Evolutionary conservation across 2,888 invertebrate genomes (phyloP).

Genomic region (Cephus spinipes): DNA sequence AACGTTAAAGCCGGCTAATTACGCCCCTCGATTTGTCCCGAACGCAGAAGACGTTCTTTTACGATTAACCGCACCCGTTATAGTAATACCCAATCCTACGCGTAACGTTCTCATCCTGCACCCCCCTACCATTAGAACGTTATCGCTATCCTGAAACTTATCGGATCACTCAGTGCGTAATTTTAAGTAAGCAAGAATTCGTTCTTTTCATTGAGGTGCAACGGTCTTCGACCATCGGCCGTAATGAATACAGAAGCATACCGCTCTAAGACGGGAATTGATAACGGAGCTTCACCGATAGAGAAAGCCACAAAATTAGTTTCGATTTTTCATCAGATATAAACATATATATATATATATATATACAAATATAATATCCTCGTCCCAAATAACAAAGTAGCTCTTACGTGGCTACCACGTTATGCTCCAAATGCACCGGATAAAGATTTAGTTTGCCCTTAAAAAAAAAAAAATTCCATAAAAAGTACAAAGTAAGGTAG

Average conservation of each 20-base stretch:
- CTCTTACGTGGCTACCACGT: not conserved
- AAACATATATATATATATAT: no score
- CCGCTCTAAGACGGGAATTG: not conserved
- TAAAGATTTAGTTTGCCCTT: not conserved
- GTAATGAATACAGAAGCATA: not conserved
- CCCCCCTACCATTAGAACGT: not conserved
- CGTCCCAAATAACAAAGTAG: not conserved
- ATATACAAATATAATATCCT: not conserved
- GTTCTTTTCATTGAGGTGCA: not conserved
- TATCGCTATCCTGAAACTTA: not conserved
- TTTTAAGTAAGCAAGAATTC: not conserved
- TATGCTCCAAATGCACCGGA: not conserved
- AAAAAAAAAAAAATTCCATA: not conserved
- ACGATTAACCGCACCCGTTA: constrained; percentile 9
- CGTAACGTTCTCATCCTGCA: not conserved
- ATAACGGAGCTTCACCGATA: not conserved
- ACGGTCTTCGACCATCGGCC: not conserved
- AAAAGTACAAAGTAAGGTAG: not conserved
- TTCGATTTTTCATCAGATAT: not conserved
- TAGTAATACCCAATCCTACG: not conserved
- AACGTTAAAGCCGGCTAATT: not conserved
- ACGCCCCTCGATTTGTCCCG: not conserved
- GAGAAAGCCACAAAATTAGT: not conserved
- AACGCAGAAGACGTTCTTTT: not conserved
- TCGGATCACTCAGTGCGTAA: not conserved